phyloP scores from a whole-genome alignment of 2,797 vertebrate species.

The Sebastes umbrosus region DNA sequence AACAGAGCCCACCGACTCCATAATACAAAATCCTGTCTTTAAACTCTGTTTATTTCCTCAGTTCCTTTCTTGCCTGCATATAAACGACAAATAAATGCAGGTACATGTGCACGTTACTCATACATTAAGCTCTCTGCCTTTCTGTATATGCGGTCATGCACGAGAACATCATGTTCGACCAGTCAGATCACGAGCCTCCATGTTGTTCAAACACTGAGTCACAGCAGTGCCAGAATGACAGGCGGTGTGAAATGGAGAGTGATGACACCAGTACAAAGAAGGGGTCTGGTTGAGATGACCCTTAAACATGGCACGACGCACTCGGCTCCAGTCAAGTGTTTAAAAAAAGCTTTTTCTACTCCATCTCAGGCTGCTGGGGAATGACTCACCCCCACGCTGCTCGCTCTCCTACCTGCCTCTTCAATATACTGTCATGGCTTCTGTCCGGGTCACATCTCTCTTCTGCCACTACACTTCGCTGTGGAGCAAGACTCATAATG shows the following conservation, averaged over 20 bases:
- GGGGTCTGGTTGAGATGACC: constrained; percentile 71
- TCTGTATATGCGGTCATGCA: constrained; percentile 17
- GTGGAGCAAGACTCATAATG: constrained; percentile 29
- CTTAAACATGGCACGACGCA: constrained; percentile 63
- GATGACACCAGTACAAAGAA: constrained; percentile 70
- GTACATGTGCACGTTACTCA: not conserved
- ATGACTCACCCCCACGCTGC: constrained; percentile 23
- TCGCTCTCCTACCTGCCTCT: constrained; percentile 31
- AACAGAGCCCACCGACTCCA: constrained; percentile 5
- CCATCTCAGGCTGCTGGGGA: constrained; percentile 51
- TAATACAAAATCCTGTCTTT: not conserved
- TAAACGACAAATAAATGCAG: not conserved
- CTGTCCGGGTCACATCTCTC: constrained; percentile 50
- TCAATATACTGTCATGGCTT: constrained; percentile 37
- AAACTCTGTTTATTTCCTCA: not conserved
- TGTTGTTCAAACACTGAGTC: constrained; percentile 65
- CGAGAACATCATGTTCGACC: constrained; percentile 46
- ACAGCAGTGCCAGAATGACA: constrained; percentile 46
- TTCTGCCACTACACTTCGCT: constrained; percentile 21
- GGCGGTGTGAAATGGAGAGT: constrained; percentile 74
- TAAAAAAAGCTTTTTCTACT: constrained; percentile 65
- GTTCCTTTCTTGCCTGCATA: not conserved
- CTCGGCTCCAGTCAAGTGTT: constrained; percentile 71
- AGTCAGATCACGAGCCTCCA: constrained; percentile 28
- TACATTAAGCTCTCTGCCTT: constrained; percentile 6